phyloP scores from a whole-genome alignment of 1,140 invertebrate species.

The Bombus terrestris region DNA sequence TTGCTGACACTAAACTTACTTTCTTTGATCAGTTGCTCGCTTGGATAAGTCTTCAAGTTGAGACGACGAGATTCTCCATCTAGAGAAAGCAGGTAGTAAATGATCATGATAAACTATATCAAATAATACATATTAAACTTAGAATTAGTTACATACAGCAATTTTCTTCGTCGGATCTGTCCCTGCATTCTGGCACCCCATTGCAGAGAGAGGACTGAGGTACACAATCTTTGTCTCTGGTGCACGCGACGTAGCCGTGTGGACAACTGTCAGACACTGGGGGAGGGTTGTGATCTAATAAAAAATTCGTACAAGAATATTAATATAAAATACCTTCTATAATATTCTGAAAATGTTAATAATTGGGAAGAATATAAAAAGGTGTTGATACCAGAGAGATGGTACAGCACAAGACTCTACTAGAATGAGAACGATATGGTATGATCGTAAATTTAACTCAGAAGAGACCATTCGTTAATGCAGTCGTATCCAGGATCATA shows the following conservation, averaged over 20 bases:
- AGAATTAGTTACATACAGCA: conserved; percentile 83
- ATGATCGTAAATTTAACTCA: too few species aligned
- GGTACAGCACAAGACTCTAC: too few species aligned
- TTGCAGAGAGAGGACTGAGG: conserved; percentile 84
- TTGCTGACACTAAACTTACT: conserved; percentile 85
- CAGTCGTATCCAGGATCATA: too few species aligned
- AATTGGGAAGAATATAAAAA: background rate
- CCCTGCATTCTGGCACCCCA: conserved; percentile 86
- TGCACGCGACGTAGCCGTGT: conserved; percentile 82
- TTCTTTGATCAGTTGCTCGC: conserved; percentile 90
- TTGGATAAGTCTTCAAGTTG: conserved; percentile 89
- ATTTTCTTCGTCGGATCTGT: conserved; percentile 89
- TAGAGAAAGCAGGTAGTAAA: background rate
- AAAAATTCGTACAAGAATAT: background rate
- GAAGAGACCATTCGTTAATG: too few species aligned
- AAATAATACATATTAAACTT: background rate
- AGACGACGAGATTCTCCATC: conserved; percentile 71
- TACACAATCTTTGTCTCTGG: conserved; percentile 83
- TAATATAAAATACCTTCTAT: background rate
- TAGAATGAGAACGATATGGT: too few species aligned
- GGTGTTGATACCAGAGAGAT: background rate
- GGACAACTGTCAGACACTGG: conserved; percentile 76
- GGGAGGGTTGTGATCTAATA: conserved; percentile 52
- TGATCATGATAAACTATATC: background rate
- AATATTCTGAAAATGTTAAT: background rate